Base-by-base conservation (phyloP, 1,140 invertebrate species). In the Orussus abietinus region DNA sequence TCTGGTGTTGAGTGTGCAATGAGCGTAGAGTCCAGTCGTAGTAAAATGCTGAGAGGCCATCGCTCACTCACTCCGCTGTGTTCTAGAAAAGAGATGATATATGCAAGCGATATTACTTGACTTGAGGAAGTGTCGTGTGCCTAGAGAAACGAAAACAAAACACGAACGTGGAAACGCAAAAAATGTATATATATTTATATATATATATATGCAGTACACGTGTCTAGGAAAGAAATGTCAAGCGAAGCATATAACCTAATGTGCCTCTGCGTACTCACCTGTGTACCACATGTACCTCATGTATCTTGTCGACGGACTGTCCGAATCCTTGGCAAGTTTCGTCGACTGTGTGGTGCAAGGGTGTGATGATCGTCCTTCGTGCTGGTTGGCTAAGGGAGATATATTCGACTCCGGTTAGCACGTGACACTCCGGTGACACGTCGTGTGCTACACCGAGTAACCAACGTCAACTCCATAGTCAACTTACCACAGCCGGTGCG, bases 1-100 rank as follows among this genome's bases (percentile, higher is more conserved):
- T 66, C 62, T 62, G n/a, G 54, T 59, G 59, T 68, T 72, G 67
- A 70, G 69, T 72, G 69, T 63, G 66, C 69, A 62, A 69, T 72
- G 69, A 69, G 48, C 52, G 59, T 62, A 58, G 40, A 34, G 50
- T 52, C 13, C n/a, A 25, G 22, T 50, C 34, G 47, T 41, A 34
- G 48, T 29, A 38, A 43, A 44, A 47, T 14, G 41, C 45, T 37
- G 62, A 53, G 26, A 45, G 50, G 57, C 56, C 62, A 67, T 72
- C 58, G 66, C 66, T 67, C 66, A 72, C 69, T 72, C 65, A 69
- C 57, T 66, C 57, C 68, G n/a, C 67, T 68, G 65, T 69, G 66
- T 51, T 61, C 51, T 62, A 54, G 49, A 59, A 42, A 58, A 55
- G 43, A 47, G 47, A 53, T 62, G n/a, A 49, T 57, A 58, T 60